Evolutionary conservation across 2,797 vertebrate species (phyloP).

Genomic region (Parambassis ranga): DNA sequence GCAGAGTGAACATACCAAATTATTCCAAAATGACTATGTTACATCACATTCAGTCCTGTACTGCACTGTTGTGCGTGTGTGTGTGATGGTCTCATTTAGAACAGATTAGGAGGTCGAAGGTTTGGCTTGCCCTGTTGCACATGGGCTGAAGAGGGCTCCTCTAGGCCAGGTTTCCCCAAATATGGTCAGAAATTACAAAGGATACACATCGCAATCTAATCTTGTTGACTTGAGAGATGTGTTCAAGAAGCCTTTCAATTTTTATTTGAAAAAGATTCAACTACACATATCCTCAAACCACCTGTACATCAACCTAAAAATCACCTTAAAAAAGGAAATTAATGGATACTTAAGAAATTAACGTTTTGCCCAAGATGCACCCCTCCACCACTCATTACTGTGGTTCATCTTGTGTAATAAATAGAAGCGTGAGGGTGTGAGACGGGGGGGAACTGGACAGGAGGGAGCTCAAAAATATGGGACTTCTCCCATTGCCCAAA

Average conservation of each 20-base stretch:
- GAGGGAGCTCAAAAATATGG: slow-evolving; percentile 46
- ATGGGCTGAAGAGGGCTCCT: slow-evolving; percentile 13
- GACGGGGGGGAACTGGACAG: slow-evolving; percentile 4
- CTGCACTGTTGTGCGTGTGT: not conserved
- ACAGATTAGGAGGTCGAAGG: slow-evolving; percentile 69
- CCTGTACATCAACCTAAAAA: not conserved
- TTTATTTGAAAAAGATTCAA: slow-evolving; percentile 15
- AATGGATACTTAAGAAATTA: not conserved
- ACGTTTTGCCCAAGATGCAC: not conserved
- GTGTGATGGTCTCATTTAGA: slow-evolving; percentile 64
- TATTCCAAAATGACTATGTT: slow-evolving; percentile 62
- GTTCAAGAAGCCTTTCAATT: slow-evolving; percentile 5
- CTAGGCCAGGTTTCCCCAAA: slow-evolving; percentile 67
- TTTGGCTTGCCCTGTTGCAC: slow-evolving; percentile 61
- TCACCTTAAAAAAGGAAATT: slow-evolving; percentile 9
- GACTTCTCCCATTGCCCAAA: slow-evolving; percentile 81
- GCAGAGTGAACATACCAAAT: slow-evolving; percentile 57
- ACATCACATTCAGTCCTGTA: slow-evolving; percentile 46
- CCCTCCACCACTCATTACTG: not conserved
- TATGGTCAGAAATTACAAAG: slow-evolving; percentile 64
- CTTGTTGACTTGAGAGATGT: slow-evolving; percentile 15
- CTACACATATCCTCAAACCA: slow-evolving; percentile 27
- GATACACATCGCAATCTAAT: slow-evolving; percentile 15
- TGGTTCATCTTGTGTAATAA: not conserved
- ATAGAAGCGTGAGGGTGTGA: slow-evolving; percentile 19